Conservation (phyloP, 2,888 invertebrate species). For the Drosophila rubida region DNA sequence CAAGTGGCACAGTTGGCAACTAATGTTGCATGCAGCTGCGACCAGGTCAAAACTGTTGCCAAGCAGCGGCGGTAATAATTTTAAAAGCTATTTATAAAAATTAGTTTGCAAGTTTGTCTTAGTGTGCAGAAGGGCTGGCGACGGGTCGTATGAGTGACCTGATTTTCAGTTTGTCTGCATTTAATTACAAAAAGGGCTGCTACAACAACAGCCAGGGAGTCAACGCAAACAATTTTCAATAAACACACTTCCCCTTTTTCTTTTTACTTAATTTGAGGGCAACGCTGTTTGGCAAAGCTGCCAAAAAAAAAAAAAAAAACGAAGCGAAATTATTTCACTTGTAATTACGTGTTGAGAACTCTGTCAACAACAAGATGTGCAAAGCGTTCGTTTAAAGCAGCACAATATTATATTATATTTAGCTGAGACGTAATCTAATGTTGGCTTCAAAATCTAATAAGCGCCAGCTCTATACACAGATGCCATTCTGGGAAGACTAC, state of each 20-base stretch:
- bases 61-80: slow-evolving; percentile 49
- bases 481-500: slow-evolving; percentile 10
- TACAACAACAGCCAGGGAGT: slow-evolving; percentile 45
- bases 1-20: slow-evolving; percentile 46
- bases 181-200: slow-evolving; percentile 71
- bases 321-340: slow-evolving; percentile 31
- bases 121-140: slow-evolving; percentile 2
- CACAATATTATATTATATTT: neutral
- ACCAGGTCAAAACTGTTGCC: slow-evolving; percentile 36
- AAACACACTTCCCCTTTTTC: slow-evolving; percentile 51
- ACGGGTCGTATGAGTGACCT: slow-evolving; percentile 65
- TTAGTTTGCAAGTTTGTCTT: slow-evolving; percentile 62
- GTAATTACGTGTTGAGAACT: too few relatives aligned
- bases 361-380: slow-evolving; percentile 35
- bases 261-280: slow-evolving; percentile 26
- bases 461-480: slow-evolving; percentile 7
- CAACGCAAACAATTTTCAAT: slow-evolving; percentile 73
- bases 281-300: slow-evolving; percentile 40
- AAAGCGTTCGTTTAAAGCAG: neutral
- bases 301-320: slow-evolving; percentile 19
- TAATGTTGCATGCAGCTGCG: slow-evolving; percentile 64
- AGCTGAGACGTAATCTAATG: neutral
- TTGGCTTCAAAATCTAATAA: slow-evolving; percentile 13
- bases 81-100: slow-evolving; percentile 65
- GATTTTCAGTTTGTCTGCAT: slow-evolving; percentile 69